Evolutionary conservation across 2,113 vertebrate genomes (phyloP).

Genomic region (Chloropsis hardwickii): DNA sequence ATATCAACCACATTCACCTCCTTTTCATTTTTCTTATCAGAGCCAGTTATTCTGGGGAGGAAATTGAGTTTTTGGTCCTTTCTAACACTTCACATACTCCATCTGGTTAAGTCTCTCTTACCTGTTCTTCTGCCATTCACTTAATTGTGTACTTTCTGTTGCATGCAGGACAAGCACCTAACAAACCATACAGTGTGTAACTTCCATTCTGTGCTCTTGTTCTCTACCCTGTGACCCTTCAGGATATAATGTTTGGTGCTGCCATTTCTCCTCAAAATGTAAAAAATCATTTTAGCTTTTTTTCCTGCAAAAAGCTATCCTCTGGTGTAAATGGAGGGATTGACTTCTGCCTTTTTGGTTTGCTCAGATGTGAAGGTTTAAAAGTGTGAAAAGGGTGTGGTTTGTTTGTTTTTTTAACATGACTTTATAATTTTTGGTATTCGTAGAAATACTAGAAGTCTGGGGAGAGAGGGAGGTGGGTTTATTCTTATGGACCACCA

Average conservation of each 20-base stretch:
- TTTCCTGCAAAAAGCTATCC: not conserved
- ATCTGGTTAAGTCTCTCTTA: not conserved
- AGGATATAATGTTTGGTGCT: not conserved
- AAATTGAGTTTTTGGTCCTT: not conserved
- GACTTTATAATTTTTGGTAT: not conserved
- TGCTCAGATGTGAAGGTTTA: not conserved
- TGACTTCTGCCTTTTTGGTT: not conserved
- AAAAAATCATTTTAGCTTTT: too few relatives aligned
- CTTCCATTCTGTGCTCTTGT: not conserved
- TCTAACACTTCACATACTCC: not conserved
- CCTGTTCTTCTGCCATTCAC: not conserved
- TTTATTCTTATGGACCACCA: not conserved
- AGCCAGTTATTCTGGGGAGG: not conserved
- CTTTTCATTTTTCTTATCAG: not conserved
- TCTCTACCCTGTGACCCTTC: not conserved
- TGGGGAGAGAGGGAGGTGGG: not conserved
- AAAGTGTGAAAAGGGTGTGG: not conserved
- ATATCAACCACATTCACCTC: not conserved
- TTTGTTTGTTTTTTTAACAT: not conserved
- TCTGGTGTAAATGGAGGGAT: not conserved
- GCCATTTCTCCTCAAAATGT: not conserved
- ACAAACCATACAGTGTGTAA: not conserved
- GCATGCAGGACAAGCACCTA: not conserved
- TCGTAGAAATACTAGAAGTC: not conserved
- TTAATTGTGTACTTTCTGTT: not conserved